These are phyloP conservation scores for Callopanchax toddi DNA, from an alignment of 2,113 vertebrate genomes.

Conservation along the genomic window DNA sequence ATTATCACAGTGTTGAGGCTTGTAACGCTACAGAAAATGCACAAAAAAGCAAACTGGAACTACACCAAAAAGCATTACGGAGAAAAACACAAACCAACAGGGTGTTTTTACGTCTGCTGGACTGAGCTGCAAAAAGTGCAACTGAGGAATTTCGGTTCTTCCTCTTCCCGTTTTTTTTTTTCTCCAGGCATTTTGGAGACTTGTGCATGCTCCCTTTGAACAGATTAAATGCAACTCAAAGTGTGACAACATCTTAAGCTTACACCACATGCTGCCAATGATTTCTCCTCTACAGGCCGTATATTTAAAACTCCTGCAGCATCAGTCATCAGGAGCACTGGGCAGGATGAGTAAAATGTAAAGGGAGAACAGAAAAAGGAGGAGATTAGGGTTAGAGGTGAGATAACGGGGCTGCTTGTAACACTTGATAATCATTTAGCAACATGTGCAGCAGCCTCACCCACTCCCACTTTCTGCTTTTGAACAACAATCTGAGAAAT, in stretches of 20 bases:
- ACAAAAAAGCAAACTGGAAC: conserved; percentile 5
- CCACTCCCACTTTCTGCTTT: conserved; percentile 69
- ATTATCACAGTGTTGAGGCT: conserved; percentile 57
- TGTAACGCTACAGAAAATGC: conserved; percentile 32
- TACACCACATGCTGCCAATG: conserved; percentile 84
- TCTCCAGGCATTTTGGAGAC: conserved; percentile 75
- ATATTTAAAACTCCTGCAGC: conserved; percentile 81
- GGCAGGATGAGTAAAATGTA: conserved; percentile 79
- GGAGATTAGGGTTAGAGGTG: conserved; percentile 59
- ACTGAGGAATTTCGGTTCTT: conserved; percentile 49
- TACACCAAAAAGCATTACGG: conserved; percentile 25
- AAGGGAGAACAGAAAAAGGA: conserved; percentile 57
- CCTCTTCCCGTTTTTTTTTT: conserved; percentile 43
- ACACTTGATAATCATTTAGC: conserved; percentile 79
- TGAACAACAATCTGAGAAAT: conserved; percentile 79
- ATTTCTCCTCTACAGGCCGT: conserved; percentile 85
- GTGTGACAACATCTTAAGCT: conserved; percentile 91
- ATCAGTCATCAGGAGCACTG: conserved; percentile 81
- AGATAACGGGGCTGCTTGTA: conserved; percentile 37
- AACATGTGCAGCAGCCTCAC: conserved; percentile 73
- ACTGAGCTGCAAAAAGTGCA: conserved; percentile 55
- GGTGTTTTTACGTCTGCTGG: conserved; percentile 58
- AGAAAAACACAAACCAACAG: conserved; percentile 43
- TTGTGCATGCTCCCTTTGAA: conserved; percentile 84
- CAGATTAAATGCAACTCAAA: conserved; percentile 88